These are phyloP conservation scores for Oreohelix idahoensis DNA, from an alignment of 1,140 invertebrate species.

Conservation along the genomic window DNA sequence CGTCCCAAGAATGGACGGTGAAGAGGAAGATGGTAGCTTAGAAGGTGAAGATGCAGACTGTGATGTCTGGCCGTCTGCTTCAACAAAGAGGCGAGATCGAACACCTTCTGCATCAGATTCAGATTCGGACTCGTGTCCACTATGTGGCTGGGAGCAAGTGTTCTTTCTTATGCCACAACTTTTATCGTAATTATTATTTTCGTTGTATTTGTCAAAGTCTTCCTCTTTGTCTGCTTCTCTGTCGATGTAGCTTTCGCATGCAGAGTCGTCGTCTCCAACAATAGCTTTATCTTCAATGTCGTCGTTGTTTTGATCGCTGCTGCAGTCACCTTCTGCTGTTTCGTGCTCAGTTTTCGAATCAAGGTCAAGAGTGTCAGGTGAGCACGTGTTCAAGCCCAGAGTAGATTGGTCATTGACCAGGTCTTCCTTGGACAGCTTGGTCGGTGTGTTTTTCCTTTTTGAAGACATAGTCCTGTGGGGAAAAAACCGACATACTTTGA, in stretches of 20 bases:
- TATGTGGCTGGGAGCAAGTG: not conserved
- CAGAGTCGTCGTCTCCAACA: not conserved
- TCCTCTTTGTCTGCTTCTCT: not conserved
- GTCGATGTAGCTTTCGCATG: not conserved
- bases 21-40: not conserved
- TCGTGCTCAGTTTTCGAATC: not conserved
- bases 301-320: not conserved
- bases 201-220: not conserved
- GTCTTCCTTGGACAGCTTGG: constrained; percentile 88
- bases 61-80: not conserved
- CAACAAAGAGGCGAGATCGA: not conserved
- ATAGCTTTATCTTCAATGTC: not conserved
- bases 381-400: not conserved
- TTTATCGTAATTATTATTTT: not conserved
- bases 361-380: constrained; percentile 17
- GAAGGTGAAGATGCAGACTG: not conserved
- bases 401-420: constrained; percentile 62
- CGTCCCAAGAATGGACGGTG: not conserved
- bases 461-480: constrained; percentile 88
- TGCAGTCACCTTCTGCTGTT: not conserved
- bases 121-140: not conserved
- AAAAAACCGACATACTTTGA: too few species aligned
- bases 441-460: constrained; percentile 92
- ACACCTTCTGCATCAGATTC: not conserved
- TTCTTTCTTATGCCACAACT: not conserved